Evolutionary conservation across 2,797 vertebrate species (phyloP), one percentile per base, ranked within the genome.

Genomic region (Diplodus puntazzo): DNA sequence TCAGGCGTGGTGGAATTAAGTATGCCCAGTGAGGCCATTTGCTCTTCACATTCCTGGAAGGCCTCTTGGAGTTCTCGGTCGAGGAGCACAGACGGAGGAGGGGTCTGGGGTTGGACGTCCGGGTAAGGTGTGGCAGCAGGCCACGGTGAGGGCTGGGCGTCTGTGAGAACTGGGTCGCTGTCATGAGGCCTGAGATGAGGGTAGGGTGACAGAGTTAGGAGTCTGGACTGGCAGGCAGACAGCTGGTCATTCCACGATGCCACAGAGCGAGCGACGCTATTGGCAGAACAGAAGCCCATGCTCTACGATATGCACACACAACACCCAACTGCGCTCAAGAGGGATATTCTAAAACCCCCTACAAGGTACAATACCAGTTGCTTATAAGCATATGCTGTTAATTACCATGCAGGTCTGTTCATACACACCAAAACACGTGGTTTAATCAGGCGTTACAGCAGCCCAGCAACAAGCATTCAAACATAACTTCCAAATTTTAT

Each of bases 41-140:
- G 94, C 55, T 95, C 88, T 69, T 96, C 94, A 77, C 92, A 95
- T 95, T 96, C 94, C 82, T 92, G 88, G 60, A 95, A 94, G 71
- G 95, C 95, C 81, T 94, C 88, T 84, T 91, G 88, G 34, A 96
- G 95, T 86, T 96, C 95, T 80, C 48, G 70, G 75, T 96, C 95
- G 58, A 95, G 55, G 74, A 91, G 84, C 21, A 25, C 45, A 1
- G 86, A 89, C 7, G 84, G 73, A 74, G 89, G 79, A 49, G 76
- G 82, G 70, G 78, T 83, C 27, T 50, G 74, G 71, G 88, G 73
- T 79, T 65, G 63, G 45, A 27, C 76, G 60, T 73, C 69, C 46
- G 55, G 77, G 63, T 54, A 66, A 84, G 90, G 85, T 76, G 80
- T 67, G 86, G 76, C 72, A 62, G 77, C 0, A 4, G 85, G 77